Evolutionary conservation across 2,113 vertebrate genomes (phyloP).

Genomic region (Cottus gobio): DNA sequence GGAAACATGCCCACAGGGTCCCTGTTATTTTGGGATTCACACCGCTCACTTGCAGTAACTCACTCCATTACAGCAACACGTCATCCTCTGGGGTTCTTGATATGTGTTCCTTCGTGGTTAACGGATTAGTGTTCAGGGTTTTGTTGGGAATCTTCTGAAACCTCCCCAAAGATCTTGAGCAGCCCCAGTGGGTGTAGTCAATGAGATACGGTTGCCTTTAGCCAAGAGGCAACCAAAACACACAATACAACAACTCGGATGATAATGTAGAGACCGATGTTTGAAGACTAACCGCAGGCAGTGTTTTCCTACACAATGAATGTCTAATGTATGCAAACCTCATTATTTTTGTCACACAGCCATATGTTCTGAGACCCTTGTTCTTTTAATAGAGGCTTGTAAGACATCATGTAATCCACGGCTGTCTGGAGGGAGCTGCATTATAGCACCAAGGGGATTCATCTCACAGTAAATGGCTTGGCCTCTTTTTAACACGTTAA

Average conservation of each 20-base stretch:
- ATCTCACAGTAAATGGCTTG: neutral
- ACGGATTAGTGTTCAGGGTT: neutral
- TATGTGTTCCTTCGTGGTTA: conserved; percentile 7
- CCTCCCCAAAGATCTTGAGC: neutral
- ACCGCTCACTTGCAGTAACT: conserved; percentile 36
- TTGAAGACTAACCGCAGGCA: neutral
- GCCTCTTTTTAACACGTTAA: neutral
- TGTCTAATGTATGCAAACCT: neutral
- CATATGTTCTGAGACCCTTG: neutral
- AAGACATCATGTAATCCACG: conserved; percentile 7
- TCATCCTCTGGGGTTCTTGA: neutral
- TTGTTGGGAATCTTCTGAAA: neutral
- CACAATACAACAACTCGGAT: neutral
- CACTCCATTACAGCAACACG: conserved; percentile 34
- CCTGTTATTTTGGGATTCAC: conserved; percentile 76
- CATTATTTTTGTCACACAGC: neutral
- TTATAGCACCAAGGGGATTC: neutral
- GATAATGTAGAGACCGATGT: neutral
- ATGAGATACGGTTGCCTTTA: neutral
- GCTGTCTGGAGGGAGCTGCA: neutral
- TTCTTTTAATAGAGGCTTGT: neutral
- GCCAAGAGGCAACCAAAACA: too few species aligned
- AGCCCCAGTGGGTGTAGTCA: neutral
- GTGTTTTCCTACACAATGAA: too few species aligned
- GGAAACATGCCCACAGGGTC: conserved; percentile 65